phyloP scores from a whole-genome alignment of 2,888 invertebrate species.

The Drosophila neonasuta region DNA sequence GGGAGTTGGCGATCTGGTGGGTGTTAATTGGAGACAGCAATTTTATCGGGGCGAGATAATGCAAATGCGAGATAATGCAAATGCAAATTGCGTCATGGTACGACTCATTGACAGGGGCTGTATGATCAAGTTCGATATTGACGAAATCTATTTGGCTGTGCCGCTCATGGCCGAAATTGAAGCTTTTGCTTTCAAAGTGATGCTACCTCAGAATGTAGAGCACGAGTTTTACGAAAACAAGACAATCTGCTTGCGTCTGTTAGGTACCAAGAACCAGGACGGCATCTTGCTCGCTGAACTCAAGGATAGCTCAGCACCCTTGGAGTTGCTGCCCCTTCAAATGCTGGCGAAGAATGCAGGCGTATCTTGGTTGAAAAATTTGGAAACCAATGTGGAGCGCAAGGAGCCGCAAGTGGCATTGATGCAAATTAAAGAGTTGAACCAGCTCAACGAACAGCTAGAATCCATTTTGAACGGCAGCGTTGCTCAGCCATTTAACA shows the following conservation, averaged over 20 bases:
- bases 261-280: slow-evolving; percentile 34
- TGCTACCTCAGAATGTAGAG: slow-evolving; percentile 16
- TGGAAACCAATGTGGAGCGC: slow-evolving; percentile 6
- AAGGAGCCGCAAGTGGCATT: slow-evolving; percentile 36
- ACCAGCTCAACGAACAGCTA: slow-evolving; percentile 40
- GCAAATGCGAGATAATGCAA: slow-evolving; percentile 21
- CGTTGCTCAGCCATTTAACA: background rate
- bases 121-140: background rate
- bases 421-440: slow-evolving; percentile 37
- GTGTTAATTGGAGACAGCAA: background rate
- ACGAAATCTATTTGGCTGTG: slow-evolving; percentile 33
- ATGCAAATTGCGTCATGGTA: slow-evolving; percentile 28
- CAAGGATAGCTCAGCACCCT: slow-evolving; percentile 32
- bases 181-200: slow-evolving; percentile 42
- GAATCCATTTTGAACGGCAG: slow-evolving; percentile 7
- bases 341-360: slow-evolving; percentile 32
- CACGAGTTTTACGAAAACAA: slow-evolving; percentile 22
- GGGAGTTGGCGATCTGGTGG: slow-evolving; percentile 38
- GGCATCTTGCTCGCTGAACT: slow-evolving; percentile 46
- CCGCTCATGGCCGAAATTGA: slow-evolving; percentile 29
- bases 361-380: slow-evolving; percentile 27
- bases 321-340: slow-evolving; percentile 51
- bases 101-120: slow-evolving; percentile 52
- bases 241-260: slow-evolving; percentile 34
- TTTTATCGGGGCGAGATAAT: slow-evolving; percentile 40